A percentile compares a stretch with the other conserved stretches of the same genome.
Conservation (phyloP, 2,888 invertebrate genomes). For the Drosophila aldrichi region DNA sequence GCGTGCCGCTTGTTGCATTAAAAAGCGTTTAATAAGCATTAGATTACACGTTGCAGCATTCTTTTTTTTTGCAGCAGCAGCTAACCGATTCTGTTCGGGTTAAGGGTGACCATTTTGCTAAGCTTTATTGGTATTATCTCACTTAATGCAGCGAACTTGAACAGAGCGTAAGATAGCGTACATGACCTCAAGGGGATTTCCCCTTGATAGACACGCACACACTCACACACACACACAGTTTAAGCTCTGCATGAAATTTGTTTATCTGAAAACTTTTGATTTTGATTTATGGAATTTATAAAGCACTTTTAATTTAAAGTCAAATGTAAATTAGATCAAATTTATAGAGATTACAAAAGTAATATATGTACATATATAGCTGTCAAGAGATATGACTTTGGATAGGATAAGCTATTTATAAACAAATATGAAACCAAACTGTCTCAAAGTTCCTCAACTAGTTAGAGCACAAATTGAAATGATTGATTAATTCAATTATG, state of each 20-base stretch:
- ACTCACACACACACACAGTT: not conserved
- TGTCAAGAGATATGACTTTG: not conserved
- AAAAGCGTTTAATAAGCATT: conserved; percentile 79
- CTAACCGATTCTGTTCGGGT: conserved; percentile 22
- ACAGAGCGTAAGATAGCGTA: conserved; percentile 18
- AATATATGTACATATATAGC: not conserved
- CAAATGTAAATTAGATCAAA: not conserved
- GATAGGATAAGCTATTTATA: not conserved
- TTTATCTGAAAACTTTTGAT: not conserved
- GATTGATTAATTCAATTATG: too few species aligned
- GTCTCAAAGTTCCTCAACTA: too few species aligned
- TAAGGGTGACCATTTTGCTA: conserved; percentile 34
- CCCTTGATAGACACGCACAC: too few species aligned
- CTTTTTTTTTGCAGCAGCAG: not conserved
- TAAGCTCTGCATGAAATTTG: not conserved
- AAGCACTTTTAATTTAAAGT: not conserved
- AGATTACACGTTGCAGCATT: conserved; percentile 61
- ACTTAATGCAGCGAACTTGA: conserved; percentile 24
- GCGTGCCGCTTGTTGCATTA: conserved; percentile 60
- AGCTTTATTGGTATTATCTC: conserved; percentile 34
- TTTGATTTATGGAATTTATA: conserved; percentile 1
- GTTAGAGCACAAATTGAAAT: too few species aligned
- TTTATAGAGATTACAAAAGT: too few species aligned
- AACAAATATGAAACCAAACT: not conserved
- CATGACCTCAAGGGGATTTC: conserved; percentile 2